Conservation (phyloP, 2,113 vertebrate genomes). For the Ctenomys sociabilis region DNA sequence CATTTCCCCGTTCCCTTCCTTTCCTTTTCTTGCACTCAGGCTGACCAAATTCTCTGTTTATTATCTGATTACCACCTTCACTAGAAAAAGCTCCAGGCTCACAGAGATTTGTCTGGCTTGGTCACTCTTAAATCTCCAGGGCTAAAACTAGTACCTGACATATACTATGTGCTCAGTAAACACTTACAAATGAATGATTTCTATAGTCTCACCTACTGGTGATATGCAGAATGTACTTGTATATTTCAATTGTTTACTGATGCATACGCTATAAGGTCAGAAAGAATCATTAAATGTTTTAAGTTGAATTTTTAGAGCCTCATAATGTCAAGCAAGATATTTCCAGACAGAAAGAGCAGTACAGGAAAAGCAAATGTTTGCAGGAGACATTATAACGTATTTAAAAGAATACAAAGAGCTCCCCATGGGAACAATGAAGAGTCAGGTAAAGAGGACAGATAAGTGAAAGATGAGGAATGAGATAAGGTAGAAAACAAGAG, state of each 20-base stretch:
- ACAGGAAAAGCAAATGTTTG: not conserved
- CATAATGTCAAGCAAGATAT: not conserved
- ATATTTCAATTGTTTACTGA: constrained; percentile 41
- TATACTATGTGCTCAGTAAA: not conserved
- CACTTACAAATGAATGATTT: not conserved
- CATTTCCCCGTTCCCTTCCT: not conserved
- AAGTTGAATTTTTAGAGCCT: constrained; percentile 42
- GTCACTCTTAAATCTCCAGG: constrained; percentile 6
- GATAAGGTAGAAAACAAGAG: not conserved
- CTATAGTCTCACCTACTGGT: not conserved
- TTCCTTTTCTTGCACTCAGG: not conserved
- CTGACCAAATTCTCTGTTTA: not conserved
- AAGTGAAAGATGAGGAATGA: not conserved
- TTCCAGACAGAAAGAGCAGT: constrained; percentile 23
- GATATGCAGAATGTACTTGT: not conserved
- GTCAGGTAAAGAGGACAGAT: not conserved
- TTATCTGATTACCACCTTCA: not conserved
- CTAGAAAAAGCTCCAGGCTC: not conserved
- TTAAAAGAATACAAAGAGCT: not conserved
- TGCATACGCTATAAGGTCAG: not conserved
- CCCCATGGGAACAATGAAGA: not conserved
- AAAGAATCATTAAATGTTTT: constrained; percentile 36
- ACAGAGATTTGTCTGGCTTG: not conserved
- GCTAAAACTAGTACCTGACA: not conserved
- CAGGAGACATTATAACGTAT: not conserved